Conservation (phyloP, 2,797 vertebrate species). For the Squalus acanthias region DNA sequence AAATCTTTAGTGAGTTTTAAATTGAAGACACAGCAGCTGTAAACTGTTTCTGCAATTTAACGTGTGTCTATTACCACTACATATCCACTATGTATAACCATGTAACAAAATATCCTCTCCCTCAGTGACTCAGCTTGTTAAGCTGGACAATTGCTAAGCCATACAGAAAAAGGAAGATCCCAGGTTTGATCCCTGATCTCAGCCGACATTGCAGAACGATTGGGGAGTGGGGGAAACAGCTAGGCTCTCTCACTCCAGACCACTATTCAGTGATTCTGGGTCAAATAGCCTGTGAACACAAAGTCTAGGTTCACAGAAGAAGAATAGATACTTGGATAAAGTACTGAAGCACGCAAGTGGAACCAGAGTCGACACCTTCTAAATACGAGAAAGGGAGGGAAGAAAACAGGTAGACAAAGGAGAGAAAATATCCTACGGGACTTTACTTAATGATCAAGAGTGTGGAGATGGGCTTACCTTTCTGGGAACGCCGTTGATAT, state of each 20-base stretch:
- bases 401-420: background rate
- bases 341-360: background rate
- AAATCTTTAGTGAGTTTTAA: background rate
- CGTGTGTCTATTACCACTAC: background rate
- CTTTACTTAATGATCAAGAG: background rate
- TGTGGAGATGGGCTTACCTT: slow-evolving; percentile 66
- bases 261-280: background rate
- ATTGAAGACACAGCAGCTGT: background rate
- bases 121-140: background rate
- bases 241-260: background rate
- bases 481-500: slow-evolving; percentile 95
- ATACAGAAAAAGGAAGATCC: background rate
- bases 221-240: background rate
- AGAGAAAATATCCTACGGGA: background rate
- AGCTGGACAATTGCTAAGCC: background rate
- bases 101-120: background rate
- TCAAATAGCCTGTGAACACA: background rate
- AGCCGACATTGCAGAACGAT: background rate
- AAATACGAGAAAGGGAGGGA: background rate
- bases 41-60: background rate
- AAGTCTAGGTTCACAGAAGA: background rate
- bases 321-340: background rate
- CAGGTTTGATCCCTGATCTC: background rate
- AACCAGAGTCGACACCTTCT: background rate
- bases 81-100: background rate